Evolutionary conservation across 2,797 vertebrate genomes (phyloP), one percentile per base, ranked within the genome.

Genomic region (Xenops minutus): DNA sequence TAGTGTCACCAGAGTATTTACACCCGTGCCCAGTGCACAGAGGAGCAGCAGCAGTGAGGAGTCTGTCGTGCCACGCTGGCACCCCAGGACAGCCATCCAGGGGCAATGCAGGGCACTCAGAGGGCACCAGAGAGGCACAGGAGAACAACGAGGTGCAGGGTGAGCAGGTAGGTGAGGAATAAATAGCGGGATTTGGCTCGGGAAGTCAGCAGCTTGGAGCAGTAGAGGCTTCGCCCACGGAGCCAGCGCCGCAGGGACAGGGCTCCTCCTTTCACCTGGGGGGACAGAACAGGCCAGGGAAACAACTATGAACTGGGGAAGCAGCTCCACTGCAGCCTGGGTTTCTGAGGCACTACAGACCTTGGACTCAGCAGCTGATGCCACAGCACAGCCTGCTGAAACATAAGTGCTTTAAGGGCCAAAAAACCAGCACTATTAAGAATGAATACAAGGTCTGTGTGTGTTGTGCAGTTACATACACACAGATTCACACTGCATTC

Each of bases 221-320:
- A 99, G 97, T 98, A 99, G 43, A 99, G 97, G 92, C 99, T 99
- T 89, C 98, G 89, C 13, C 99, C 98, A 10, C 98, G 97, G 68
- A 99, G 93, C 99, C 98, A 99, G 30, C 98, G 98, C 7, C 97
- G 97, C 43, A 99, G 96, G 36, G 97, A 97, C 81, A 98, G 97
- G 80, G 98, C 94, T 51, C 98, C 98, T 26, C 98, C 98, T 96
- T 98, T 98, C 95, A 99, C 95, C 99, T 99, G 97, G 21, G 74
- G 37, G 49, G 75, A 93, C 10, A 91, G 36, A 48, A 46, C 39
- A 14, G 0, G 2, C 0, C 49, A 69, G 6, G 2, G 37, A 16
- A 54, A 16, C 5, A 24, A 34, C 7, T 43, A 32, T 10, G 6
- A 77, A 39, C 1, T 0, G 4, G 80, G 15, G 1, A 32, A 61